Evolutionary conservation across 2,113 vertebrate species (phyloP).

Genomic region (Nycticorax nycticorax): DNA sequence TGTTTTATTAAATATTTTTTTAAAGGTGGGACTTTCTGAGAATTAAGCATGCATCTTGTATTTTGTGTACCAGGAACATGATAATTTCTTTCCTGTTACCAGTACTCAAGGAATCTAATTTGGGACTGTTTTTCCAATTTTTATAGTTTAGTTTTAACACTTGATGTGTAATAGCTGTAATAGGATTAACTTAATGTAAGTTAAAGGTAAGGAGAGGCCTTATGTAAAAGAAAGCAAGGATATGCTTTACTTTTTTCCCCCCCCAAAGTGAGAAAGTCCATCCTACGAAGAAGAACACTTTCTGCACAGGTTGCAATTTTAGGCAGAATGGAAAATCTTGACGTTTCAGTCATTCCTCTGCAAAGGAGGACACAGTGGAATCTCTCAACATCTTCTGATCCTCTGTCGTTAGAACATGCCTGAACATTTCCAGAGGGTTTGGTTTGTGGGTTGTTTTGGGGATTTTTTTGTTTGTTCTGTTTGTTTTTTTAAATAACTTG

Average conservation of each 20-base stretch:
- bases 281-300: slow-evolving; percentile 12
- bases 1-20: slow-evolving; percentile 78
- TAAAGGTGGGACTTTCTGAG: slow-evolving; percentile 68
- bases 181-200: slow-evolving; percentile 51
- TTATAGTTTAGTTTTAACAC: slow-evolving; percentile 42
- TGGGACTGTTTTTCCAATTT: background rate
- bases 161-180: slow-evolving; percentile 30
- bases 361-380: slow-evolving; percentile 34
- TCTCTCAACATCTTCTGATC: background rate
- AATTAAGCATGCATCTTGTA: slow-evolving; percentile 57
- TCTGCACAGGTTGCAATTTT: background rate
- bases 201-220: slow-evolving; percentile 49
- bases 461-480: background rate
- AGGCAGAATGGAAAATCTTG: slow-evolving; percentile 13
- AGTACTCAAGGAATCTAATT: slow-evolving; percentile 28
- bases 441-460: background rate
- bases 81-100: slow-evolving; percentile 57
- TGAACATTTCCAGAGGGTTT: background rate
- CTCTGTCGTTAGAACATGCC: background rate
- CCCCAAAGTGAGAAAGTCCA: background rate
- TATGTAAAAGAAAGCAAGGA: slow-evolving; percentile 20
- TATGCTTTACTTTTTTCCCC: rapidly evolving
- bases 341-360: slow-evolving; percentile 36
- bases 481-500: background rate
- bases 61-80: slow-evolving; percentile 58